Conservation (phyloP, 2,113 vertebrate genomes). For the Leiothrix lutea region DNA sequence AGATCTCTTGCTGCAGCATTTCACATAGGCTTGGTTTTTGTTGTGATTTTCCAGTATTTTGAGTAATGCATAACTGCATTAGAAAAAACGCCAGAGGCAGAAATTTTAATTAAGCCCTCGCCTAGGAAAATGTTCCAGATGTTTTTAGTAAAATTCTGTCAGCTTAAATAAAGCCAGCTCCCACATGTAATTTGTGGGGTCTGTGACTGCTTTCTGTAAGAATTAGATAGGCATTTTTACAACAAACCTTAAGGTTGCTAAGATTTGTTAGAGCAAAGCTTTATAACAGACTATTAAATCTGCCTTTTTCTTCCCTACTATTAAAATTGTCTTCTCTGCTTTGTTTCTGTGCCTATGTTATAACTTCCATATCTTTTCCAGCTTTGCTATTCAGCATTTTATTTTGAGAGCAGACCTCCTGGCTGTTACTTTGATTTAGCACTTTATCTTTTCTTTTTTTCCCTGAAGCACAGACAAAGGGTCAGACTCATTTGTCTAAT, state of each 20-base stretch:
- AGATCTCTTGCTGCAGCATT: neutral
- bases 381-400: neutral
- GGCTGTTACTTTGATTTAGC: neutral
- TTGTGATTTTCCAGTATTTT: neutral
- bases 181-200: neutral
- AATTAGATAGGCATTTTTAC: neutral
- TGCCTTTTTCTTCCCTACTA: neutral
- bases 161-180: neutral
- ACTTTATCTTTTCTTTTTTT: neutral
- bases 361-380: neutral
- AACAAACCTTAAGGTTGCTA: neutral
- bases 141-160: neutral
- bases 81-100: neutral
- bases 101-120: neutral
- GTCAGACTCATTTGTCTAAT: neutral
- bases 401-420: neutral
- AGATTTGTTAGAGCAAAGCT: neutral
- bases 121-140: neutral
- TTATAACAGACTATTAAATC: neutral
- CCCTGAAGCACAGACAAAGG: neutral
- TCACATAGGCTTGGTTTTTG: neutral
- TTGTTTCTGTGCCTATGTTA: neutral
- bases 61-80: neutral
- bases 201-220: neutral
- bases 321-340: neutral